phyloP scores from a whole-genome alignment of 2,888 invertebrate genomes.

The Margaritifera margaritifera region DNA sequence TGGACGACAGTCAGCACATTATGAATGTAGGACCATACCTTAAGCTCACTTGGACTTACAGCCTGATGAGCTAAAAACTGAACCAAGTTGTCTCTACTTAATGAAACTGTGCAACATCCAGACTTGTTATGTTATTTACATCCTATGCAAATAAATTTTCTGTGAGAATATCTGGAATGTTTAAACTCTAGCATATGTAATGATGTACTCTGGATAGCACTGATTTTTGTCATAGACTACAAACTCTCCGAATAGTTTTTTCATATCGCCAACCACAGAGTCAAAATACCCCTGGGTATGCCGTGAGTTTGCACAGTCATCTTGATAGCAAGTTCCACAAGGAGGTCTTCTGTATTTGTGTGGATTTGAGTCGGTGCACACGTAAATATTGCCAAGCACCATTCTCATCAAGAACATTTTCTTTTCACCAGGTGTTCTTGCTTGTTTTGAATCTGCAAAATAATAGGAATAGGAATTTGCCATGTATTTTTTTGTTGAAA shows the following conservation, averaged over 20 bases:
- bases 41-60: no score
- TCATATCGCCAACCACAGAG: constrained; percentile 44
- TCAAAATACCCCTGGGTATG: constrained; percentile 25
- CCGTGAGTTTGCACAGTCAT: constrained; percentile 28
- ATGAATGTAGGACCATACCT: no score
- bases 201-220: constrained; percentile 55
- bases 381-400: constrained; percentile 36
- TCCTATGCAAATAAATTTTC: no score
- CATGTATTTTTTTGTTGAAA: not conserved
- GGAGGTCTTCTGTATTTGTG: constrained; percentile 40
- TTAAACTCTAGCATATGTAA: constrained; percentile 45
- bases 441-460: constrained; percentile 35
- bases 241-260: constrained; percentile 50
- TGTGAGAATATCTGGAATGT: no score
- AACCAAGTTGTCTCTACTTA: no score
- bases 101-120: no score
- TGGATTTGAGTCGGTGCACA: constrained; percentile 31
- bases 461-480: not conserved
- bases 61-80: no score
- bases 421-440: constrained; percentile 25
- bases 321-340: constrained; percentile 28
- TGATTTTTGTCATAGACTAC: constrained; percentile 45
- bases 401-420: constrained; percentile 48
- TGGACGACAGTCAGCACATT: no score
- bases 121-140: no score